Percentiles rank a stretch among this genome's conserved stretches.
Evolutionary conservation across 2,113 vertebrate species (phyloP).

Genomic region (Motacilla tschutschensis): DNA sequence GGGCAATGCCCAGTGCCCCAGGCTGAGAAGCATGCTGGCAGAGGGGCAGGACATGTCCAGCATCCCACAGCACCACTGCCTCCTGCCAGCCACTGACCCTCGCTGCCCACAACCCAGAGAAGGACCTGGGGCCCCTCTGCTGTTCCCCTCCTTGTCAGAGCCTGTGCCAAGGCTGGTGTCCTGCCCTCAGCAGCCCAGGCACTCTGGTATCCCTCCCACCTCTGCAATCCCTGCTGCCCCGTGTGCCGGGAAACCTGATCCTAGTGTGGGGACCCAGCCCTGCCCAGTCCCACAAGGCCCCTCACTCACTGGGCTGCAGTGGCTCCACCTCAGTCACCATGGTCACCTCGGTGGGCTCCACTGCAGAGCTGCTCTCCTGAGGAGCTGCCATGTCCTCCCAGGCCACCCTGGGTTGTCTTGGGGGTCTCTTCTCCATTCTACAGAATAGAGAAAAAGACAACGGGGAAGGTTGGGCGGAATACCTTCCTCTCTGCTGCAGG

Average conservation of each 20-base stretch:
- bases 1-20: not conserved
- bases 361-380: not conserved
- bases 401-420: not conserved
- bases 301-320: not conserved
- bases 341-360: fast-evolving
- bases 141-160: not conserved
- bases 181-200: not conserved
- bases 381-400: not conserved
- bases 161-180: not conserved
- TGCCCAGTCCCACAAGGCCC: not conserved
- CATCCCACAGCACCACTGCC: not conserved
- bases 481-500: not conserved
- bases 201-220: not conserved
- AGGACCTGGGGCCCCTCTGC: not conserved
- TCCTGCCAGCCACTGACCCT: not conserved
- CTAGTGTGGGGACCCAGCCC: not conserved
- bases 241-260: not conserved
- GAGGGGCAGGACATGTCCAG: not conserved
- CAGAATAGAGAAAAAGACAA: fast-evolving
- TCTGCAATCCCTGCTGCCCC: not conserved
- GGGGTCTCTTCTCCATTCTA: not conserved
- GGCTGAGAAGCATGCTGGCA: not conserved
- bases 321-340: not conserved
- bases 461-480: not conserved
- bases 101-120: not conserved